Evolutionary conservation across 2,888 invertebrate species (phyloP), one percentile per base, ranked within the genome.

Genomic region (Caenorhabditis japonica): DNA sequence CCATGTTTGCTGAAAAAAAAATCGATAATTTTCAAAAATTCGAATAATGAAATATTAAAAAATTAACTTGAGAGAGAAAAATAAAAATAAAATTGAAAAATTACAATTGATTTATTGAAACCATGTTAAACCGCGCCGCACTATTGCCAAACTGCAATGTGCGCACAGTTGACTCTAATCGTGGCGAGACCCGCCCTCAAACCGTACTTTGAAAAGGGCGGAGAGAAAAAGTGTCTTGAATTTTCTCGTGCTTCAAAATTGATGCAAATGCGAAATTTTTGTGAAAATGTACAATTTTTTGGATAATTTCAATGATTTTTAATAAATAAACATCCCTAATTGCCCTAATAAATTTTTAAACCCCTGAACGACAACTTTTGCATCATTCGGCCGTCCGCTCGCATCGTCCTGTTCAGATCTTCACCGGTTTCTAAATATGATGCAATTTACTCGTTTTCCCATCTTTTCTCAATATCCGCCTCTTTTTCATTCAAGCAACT

Each of bases 1-100:
- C 79, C 79, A 79, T 79, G 55, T 72, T 72, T 71, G 47, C 55
- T 69, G 55, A 38, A 46, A 21, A 47, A 30, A 25, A 46, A 46
- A 12, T 46, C 2, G 4, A 13, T 8, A 46, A 27, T 46, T 46
- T 46, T 46, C 27, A 23, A 10, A 27, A 25, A 27, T 25, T 44
- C 17, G 30, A 30, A 30, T 10, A 7, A 7, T 30, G 30, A 30
- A 10, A 30, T 7, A 30, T 7, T 30, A 30, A 30, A 5, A 30
- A 30, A 10, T 30, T 30, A 7, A 56, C 23, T 15, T 13, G 36
- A 23, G 41, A 60, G 8, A 30, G 4, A 39, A 12, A 47, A 0
- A 3, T 10, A n/a, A 36, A 41, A 70, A 55, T n/a, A 70, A 56
- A 47, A 36, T 12, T 3, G 27, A 17, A 47, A 47, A 59, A 15